Evolutionary conservation across 2,888 invertebrate species (phyloP).

Genomic region (Chloroclystis v-ata): DNA sequence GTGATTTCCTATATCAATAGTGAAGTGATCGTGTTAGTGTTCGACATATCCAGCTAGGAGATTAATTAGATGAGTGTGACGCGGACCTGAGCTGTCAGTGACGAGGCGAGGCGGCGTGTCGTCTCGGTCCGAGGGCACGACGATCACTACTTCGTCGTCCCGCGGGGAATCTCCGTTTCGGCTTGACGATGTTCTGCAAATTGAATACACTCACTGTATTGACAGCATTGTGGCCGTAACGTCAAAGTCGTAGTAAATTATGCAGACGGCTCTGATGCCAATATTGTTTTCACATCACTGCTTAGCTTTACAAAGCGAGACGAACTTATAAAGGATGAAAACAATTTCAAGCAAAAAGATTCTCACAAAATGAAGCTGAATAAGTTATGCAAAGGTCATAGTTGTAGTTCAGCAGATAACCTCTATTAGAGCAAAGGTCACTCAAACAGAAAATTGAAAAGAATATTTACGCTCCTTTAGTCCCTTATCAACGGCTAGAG

Average conservation of each 20-base stretch:
- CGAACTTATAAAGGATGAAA: too few relatives aligned
- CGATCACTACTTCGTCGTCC: conserved; percentile 71
- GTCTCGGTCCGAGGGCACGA: conserved; percentile 66
- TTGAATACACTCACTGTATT: conserved; percentile 23
- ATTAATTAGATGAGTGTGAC: conserved; percentile 30
- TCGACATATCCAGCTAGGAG: conserved; percentile 16
- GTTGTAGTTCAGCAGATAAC: not conserved
- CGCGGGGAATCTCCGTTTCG: conserved; percentile 63
- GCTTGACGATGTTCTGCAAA: conserved; percentile 64
- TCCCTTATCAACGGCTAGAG: not conserved
- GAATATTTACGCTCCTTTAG: not conserved
- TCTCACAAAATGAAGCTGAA: not conserved
- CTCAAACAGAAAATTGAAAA: not conserved
- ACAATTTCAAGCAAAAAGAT: not conserved
- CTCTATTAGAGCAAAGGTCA: not conserved
- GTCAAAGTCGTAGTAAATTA: conserved; percentile 1
- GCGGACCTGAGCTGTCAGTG: conserved; percentile 81
- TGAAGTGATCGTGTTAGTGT: conserved; percentile 17
- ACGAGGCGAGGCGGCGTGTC: conserved; percentile 77
- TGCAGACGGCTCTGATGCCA: not conserved
- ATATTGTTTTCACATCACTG: too few relatives aligned
- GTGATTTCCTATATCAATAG: conserved; percentile 13
- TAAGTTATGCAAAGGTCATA: not conserved
- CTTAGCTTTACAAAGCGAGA: too few relatives aligned
- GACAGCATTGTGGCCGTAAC: conserved; percentile 6